Percentiles rank a stretch among this genome's conserved stretches.
Conservation (phyloP, 2,888 invertebrate genomes). For the Machimus rusticus region DNA sequence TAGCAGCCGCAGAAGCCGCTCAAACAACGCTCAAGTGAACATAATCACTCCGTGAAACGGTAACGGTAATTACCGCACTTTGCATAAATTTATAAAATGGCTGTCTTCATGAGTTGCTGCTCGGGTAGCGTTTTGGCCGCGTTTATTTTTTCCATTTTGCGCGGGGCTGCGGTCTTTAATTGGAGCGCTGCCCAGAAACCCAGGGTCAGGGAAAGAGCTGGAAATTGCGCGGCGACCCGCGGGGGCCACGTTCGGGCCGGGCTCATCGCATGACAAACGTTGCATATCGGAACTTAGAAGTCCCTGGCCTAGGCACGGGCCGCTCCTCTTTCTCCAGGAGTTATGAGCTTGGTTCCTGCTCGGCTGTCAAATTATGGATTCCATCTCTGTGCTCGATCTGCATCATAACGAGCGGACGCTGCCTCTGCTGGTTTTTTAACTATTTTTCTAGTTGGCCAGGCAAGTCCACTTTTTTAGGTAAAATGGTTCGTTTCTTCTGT, state of each 20-base stretch:
- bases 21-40: conserved; percentile 39
- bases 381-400: conserved; percentile 8
- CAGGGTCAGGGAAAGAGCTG: background rate
- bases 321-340: background rate
- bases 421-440: background rate
- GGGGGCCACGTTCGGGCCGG: background rate
- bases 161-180: background rate
- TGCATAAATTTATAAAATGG: conserved; percentile 36
- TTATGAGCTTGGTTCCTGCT: background rate
- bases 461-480: background rate
- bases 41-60: conserved; percentile 35
- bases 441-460: background rate
- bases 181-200: background rate
- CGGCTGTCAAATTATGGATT: conserved; percentile 20
- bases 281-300: conserved; percentile 12
- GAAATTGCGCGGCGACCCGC: background rate
- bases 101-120: background rate
- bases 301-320: background rate
- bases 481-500: background rate
- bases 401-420: background rate
- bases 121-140: background rate
- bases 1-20: background rate
- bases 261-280: conserved; percentile 25
- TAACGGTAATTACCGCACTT: conserved; percentile 39
- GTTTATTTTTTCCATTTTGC: background rate